Evolutionary conservation across 2,888 invertebrate genomes (phyloP).

Genomic region (Baccha elongata): DNA sequence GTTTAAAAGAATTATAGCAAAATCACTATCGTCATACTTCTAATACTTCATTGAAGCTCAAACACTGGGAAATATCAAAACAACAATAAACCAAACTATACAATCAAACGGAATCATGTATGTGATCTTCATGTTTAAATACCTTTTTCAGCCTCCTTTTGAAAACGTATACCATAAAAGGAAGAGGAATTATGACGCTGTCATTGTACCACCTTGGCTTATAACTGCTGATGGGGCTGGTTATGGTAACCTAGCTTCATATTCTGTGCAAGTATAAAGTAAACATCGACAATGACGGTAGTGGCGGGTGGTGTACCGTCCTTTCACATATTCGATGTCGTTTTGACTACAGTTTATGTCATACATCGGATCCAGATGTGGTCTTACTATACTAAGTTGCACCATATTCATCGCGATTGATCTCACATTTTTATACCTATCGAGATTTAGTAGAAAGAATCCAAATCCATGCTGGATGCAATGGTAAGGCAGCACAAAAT

Average conservation of each 20-base stretch:
- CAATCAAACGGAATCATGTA: background rate
- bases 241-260: slow-evolving; percentile 12
- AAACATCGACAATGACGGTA: background rate
- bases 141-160: background rate
- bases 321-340: slow-evolving; percentile 42
- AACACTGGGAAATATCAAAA: too few relatives aligned
- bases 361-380: slow-evolving; percentile 31
- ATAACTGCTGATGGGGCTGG: background rate
- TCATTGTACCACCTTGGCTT: slow-evolving; percentile 18
- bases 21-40: too few relatives aligned
- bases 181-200: slow-evolving; percentile 33
- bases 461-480: slow-evolving; percentile 29
- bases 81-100: too few relatives aligned
- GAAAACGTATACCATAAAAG: slow-evolving; percentile 21
- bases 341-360: slow-evolving; percentile 50
- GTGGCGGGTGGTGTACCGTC: slow-evolving; percentile 49
- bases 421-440: slow-evolving; percentile 44
- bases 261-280: background rate
- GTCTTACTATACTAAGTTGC: slow-evolving; percentile 43
- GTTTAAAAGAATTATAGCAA: too few relatives aligned
- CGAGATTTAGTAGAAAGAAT: slow-evolving; percentile 42
- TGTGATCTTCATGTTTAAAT: background rate
- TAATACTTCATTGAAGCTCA: too few relatives aligned
- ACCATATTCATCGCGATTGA: slow-evolving; percentile 52
- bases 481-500: slow-evolving; percentile 8